Base-by-base conservation (phyloP, 2,888 invertebrate genomes). In the Agrochola litura region DNA sequence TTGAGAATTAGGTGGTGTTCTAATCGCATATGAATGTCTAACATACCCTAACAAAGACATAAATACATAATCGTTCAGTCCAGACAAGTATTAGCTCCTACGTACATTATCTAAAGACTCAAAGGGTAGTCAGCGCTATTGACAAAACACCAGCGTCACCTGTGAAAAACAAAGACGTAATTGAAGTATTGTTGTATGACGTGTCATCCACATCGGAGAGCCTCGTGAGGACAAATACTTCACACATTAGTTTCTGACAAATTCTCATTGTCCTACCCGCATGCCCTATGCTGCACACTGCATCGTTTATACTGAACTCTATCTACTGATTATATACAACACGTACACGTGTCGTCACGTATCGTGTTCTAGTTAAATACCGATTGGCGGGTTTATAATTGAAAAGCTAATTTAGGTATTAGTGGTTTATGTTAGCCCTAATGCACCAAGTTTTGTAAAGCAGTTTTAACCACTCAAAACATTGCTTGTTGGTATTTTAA, bases 211-310 rank as follows among this genome's bases (percentile, higher is more conserved):
- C 25, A 56, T 49, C 43, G 8, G 2, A 12, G n/a, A 14, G 54
- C 43, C 25, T n/a, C 19, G 37, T 66, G 46, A 41, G 60, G 41
- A 73, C 68, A 68, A 56, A 66, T 41, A 72, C 68, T 69, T n/a
- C 37, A 68, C 41, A 60, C 68, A 52, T 75, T 70, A 70, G 52
- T 56, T 43, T 58, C 52, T 76, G 58, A 73, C 77, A 72, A 69
- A 77, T 30, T 69, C 66, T 46, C 56, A 73, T 85, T 85, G 69
- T 81, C 49, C 41, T 56, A 43, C 85, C 85, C 82, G 82, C 79
- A 85, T 86, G 58, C 19, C 46, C 22, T 49, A 10, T n/a, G 25
- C 22, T 66, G 25, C 68, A 63, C 25, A 19, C 41, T 43, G 46
- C 41, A 25, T 41, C 22, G 30, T 56, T 54, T 54, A 16, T 22